phyloP scores from a whole-genome alignment of 1,140 invertebrate species.

The Phortica variegata region DNA sequence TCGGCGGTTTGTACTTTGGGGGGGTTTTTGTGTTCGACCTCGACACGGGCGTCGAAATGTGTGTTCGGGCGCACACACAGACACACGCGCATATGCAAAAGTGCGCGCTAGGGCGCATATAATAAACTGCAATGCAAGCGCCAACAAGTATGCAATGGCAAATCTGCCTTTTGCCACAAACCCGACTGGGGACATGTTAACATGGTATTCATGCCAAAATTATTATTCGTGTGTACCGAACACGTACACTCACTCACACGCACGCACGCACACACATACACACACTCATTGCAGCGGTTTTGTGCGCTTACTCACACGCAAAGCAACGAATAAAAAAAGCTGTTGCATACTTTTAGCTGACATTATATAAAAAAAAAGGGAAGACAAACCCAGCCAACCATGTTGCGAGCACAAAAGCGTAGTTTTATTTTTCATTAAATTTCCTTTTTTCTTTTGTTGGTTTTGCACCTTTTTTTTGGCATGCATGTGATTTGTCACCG shows the following conservation, averaged over 20 bases:
- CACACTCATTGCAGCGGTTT: conserved; percentile 32
- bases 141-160: conserved; percentile 33
- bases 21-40: neutral
- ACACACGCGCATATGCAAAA: conserved; percentile 7
- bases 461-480: neutral
- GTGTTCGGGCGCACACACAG: conserved; percentile 21
- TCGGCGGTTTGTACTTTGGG: neutral
- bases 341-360: conserved; percentile 34
- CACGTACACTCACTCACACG: too few relatives aligned
- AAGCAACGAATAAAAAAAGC: neutral
- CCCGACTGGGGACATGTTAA: conserved; percentile 56
- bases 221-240: conserved; percentile 41
- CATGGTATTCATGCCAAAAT: conserved; percentile 56
- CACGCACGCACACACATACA: too few relatives aligned
- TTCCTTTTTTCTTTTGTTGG: too few relatives aligned
- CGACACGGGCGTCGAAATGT: conserved; percentile 39
- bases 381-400: neutral
- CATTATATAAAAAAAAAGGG: conserved; percentile 1
- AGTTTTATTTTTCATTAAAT: too few relatives aligned
- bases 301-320: too few relatives aligned
- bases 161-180: conserved; percentile 17
- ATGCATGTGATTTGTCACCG: conserved; percentile 46
- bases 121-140: conserved; percentile 36
- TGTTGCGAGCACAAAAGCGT: neutral
- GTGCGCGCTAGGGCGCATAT: neutral